Evolutionary conservation across 1,140 invertebrate species (phyloP).

Genomic region (Trachymyrmex cornetzi): DNA sequence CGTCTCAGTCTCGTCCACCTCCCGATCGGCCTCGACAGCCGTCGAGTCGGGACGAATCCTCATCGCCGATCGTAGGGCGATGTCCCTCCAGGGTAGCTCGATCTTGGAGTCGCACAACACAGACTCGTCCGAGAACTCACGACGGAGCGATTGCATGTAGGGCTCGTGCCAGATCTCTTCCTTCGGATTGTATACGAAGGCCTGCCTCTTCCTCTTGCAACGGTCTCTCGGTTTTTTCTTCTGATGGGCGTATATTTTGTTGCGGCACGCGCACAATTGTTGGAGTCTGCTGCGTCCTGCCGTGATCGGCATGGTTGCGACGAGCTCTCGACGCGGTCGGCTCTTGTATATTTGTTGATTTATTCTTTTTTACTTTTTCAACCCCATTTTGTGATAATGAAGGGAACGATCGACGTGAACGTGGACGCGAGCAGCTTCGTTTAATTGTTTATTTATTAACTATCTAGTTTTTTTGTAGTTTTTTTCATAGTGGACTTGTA

Average conservation of each 20-base stretch:
- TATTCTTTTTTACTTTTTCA: not conserved
- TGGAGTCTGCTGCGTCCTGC: not conserved
- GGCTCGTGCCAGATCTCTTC: conserved; percentile 78
- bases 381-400: not conserved
- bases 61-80: conserved; percentile 71
- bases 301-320: not conserved
- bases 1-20: not conserved
- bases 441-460: not conserved
- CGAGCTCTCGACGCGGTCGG: not conserved
- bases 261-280: conserved; percentile 8
- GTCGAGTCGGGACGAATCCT: conserved; percentile 69
- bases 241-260: conserved; percentile 34
- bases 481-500: no score
- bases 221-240: conserved; percentile 19
- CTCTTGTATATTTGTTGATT: conserved; percentile 1
- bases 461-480: no score
- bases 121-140: conserved; percentile 75
- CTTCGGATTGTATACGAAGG: conserved; percentile 74
- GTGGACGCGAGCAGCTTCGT: not conserved
- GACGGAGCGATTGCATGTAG: conserved; percentile 74
- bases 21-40: not conserved
- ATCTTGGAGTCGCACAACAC: conserved; percentile 77
- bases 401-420: conserved; percentile 2
- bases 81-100: conserved; percentile 82
- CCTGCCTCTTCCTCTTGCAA: conserved; percentile 73